Evolutionary conservation across 2,888 invertebrate genomes (phyloP), one percentile per base, ranked within the genome.

Genomic region (Oxycera nigricornis): DNA sequence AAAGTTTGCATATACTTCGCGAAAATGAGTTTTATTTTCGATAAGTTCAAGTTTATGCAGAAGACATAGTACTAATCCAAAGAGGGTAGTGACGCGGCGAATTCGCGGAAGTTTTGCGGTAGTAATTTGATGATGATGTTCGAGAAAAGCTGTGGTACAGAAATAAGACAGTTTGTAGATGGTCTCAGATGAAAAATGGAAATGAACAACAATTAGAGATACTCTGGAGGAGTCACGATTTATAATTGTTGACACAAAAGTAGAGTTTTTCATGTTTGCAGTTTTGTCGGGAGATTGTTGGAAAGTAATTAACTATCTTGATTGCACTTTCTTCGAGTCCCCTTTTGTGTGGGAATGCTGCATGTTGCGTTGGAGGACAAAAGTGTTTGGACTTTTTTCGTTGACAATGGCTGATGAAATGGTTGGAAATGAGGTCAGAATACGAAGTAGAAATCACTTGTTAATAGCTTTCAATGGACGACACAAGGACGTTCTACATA

Each of bases 101-200:
- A 26, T 59, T 59, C 14, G 30, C 30, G 59, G 59, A 14, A 22
- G 59, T 22, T 55, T 55, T 55, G 52, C 24, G 24, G 52, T 55
- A 55, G 52, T 55, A 30, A 59, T 59, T 59, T 30, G 59, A 59
- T 59, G 59, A 28, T 59, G 59, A 59, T 59, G 59, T 28, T 59
- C 28, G 24, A 28, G n/a, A 30, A 46, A n/a, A 11, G 46, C 46
- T 14, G 17, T 46, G 46, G 59, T 24, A 22, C 59, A 59, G 17
- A 59, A 9, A 59, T 26, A 59, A 26, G 59, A 11, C 59, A 14
- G 59, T 59, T 26, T 59, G 59, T 17, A 46, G 46, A 46, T 46
- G 3, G 46, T 14, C 46, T 17, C 11, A n/a, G 30, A 59, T 28
- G 26, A 28, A 28, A 26, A 14, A 11, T 59, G 59, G 28, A 59